phyloP scores from a whole-genome alignment of 1,140 invertebrate species.

The Neodiprion virginianus region DNA sequence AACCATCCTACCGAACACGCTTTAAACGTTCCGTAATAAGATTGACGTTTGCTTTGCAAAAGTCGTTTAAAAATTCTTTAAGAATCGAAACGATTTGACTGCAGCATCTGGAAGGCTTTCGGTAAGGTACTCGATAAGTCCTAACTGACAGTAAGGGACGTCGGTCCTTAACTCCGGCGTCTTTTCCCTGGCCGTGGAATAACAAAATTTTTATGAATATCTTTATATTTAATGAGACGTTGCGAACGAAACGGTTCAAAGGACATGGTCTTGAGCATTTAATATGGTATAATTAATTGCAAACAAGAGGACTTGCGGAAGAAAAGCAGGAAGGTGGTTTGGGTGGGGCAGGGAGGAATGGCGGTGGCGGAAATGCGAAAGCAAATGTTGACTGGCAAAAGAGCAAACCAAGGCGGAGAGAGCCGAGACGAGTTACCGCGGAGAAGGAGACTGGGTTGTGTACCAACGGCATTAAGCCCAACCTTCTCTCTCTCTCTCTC shows the following conservation, averaged over 20 bases:
- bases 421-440: no score
- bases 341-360: neutral
- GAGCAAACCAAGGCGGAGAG: slow-evolving; percentile 17
- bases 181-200: neutral
- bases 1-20: no score
- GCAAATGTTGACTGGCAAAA: slow-evolving; percentile 33
- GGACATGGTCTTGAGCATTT: slow-evolving; percentile 18
- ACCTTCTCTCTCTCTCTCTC: neutral
- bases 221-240: slow-evolving; percentile 1
- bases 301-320: slow-evolving; percentile 21
- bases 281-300: slow-evolving; percentile 32
- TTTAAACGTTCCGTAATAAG: no score
- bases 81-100: no score
- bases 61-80: no score
- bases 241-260: slow-evolving; percentile 8
- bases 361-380: slow-evolving; percentile 15
- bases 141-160: no score
- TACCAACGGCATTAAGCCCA: neutral
- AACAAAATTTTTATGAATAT: slow-evolving; percentile 5
- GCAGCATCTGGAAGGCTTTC: no score
- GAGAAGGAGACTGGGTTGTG: neutral
- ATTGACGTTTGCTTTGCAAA: no score
- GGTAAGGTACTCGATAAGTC: no score
- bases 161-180: neutral
- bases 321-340: no score